Percentiles rank a stretch among this genome's conserved stretches.
Evolutionary conservation across 2,113 vertebrate genomes (phyloP).

Genomic region (Sylvilagus bachmani): DNA sequence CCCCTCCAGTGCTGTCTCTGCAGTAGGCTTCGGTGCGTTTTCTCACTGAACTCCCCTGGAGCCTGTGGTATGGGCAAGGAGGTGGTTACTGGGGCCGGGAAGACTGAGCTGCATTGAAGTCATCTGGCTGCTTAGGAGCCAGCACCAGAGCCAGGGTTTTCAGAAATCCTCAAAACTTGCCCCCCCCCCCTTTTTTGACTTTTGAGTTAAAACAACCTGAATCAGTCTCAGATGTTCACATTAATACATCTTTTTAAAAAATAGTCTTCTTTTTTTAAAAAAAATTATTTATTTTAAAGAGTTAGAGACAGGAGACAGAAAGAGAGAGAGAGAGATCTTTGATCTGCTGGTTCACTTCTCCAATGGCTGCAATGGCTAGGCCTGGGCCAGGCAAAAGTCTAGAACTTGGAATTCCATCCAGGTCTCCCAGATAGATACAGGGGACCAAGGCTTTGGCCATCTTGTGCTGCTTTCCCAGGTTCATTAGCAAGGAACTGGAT

Average conservation of each 20-base stretch:
- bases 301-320: no score
- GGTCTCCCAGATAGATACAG: no score
- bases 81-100: neutral
- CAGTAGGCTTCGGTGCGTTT: neutral
- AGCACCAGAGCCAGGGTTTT: neutral
- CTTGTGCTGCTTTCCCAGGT: no score
- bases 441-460: no score
- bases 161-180: neutral
- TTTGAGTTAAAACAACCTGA: neutral
- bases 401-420: no score
- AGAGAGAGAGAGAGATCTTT: no score
- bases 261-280: no score
- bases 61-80: neutral
- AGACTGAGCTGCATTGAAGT: neutral
- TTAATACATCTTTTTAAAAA: neutral
- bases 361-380: no score
- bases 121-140: neutral
- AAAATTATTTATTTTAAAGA: no score
- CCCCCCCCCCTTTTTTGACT: neutral
- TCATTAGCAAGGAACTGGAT: no score
- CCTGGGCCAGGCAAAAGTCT: no score
- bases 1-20: neutral
- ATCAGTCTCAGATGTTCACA: neutral
- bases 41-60: neutral
- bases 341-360: no score